Evolutionary conservation across 2,888 invertebrate genomes (phyloP), one percentile per base, ranked within the genome.

Genomic region (Limenitis camilla): DNA sequence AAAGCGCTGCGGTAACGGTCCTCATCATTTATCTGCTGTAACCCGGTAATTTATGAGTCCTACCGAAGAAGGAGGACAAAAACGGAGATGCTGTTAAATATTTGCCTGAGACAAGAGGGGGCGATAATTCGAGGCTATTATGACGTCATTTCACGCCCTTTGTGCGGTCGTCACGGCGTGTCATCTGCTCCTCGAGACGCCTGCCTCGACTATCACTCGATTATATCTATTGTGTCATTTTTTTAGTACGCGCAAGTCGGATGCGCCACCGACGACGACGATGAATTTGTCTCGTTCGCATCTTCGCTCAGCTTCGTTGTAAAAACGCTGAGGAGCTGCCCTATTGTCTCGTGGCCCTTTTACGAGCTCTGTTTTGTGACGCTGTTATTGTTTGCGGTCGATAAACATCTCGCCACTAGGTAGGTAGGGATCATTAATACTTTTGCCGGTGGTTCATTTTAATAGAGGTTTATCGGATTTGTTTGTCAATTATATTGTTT

Each of bases 61-160:
- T 78, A 74, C 77, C 76, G 73, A 80, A 81, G 80, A 82, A 80
- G 68, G 71, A 78, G 79, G 70, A 83, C 75, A 85, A 84, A 85
- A 85, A 83, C 78, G 69, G 75, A 73, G 76, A 72, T 82, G 81
- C 74, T 80, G 83, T 84, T 86, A 87, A 87, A 87, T 87, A 87
- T 87, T 87, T 86, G 82, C 80, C 78, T 84, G 84, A 86, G 86
- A 87, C 87, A 86, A 84, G 85, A 85, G 84, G 81, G 84, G 73
- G 82, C 76, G 87, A 87, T 87, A 87, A 87, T 87, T 85, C 86
- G 86, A 83, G 74, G 81, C 81, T 84, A 87, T 87, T 86, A 87
- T 86, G 87, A 86, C 86, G 86, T 87, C 85, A 86, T 78, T 86
- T 86, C 82, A 82, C 86, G 85, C 85, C 85, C 75, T 85, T 87